Evolutionary conservation across 2,888 invertebrate genomes (phyloP), one percentile per base, ranked within the genome.

Genomic region (Meghimatium bilineatum): DNA sequence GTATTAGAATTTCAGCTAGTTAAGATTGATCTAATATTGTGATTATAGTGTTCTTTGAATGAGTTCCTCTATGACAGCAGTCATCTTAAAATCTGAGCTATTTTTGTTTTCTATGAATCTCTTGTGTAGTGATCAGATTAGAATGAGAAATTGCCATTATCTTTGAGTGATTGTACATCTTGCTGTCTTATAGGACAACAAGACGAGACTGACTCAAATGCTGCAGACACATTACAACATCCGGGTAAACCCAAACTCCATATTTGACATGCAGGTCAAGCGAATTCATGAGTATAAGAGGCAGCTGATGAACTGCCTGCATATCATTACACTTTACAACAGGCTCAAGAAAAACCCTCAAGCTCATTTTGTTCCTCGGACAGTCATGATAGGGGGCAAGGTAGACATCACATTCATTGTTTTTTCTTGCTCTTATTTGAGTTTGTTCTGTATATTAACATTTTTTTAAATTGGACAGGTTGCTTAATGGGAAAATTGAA

Each of bases 231-330:
- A 98, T 63, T 99, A 98, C 89, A 97, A 97, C 1, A 95, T 98
- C 29, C 96, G 96, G 90, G 95, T 99, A 76, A 99, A 99, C 93
- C 96, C 98, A 0, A 96, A 97, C 6, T 99, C 99, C 76, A 96
- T 99, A 95, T 99, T 98, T 93, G 99, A 99, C 93, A 97, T 99
- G 88, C 95, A 95, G 85, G 98, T 99, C 90, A 99, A 99, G 94
- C 96, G 99, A 90, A 99, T 99, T 91, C 99, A 99, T 94, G 99
- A 99, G 94, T 99, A 99, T 95, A 99, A 99, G 94, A 96, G 99
- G 6, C 99, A 99, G 94, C 95, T 99, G 88, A 94, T 99, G 90
- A 99, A 99, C 94, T 97, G 97, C 91, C 95, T 99, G 90, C 99
- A 99, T 94, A 97, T 99, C 88, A 94, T 95, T 86, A 97, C 97